Percentiles rank a stretch among this genome's conserved stretches.
phyloP scores from a whole-genome alignment of 2,888 invertebrate species.

The Ophion costatus region DNA sequence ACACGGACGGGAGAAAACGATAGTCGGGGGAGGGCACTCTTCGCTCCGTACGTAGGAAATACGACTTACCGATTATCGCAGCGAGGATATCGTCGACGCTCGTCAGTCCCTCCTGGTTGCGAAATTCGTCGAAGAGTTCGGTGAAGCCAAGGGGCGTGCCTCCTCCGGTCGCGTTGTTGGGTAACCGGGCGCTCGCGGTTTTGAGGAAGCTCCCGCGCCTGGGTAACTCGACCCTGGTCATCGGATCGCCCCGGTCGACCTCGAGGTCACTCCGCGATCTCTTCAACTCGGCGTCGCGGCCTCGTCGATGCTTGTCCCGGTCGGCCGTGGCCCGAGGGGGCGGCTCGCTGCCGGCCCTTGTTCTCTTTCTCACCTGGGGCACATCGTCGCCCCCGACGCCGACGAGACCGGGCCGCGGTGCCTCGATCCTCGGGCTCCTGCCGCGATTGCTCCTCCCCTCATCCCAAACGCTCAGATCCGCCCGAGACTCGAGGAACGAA shows the following conservation, averaged over 20 bases:
- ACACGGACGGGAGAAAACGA: background rate
- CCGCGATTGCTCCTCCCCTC: no score
- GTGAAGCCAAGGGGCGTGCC: slow-evolving; percentile 94
- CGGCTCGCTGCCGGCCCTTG: slow-evolving; percentile 81
- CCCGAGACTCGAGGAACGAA: slow-evolving; percentile 57
- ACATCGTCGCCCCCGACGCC: slow-evolving; percentile 64
- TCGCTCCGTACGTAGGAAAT: background rate
- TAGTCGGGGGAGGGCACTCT: background rate
- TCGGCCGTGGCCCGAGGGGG: slow-evolving; percentile 72
- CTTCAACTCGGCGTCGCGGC: slow-evolving; percentile 82
- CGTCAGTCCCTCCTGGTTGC: slow-evolving; percentile 94
- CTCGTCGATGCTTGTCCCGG: slow-evolving; percentile 64
- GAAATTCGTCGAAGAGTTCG: slow-evolving; percentile 94
- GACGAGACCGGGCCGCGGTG: background rate
- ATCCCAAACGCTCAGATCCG: slow-evolving; percentile 21
- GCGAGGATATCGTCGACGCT: slow-evolving; percentile 94
- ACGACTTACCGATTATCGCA: slow-evolving; percentile 88
- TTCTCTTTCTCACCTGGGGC: slow-evolving; percentile 74
- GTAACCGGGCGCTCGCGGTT: slow-evolving; percentile 91
- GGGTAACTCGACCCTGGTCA: slow-evolving; percentile 94
- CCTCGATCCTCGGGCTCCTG: no score
- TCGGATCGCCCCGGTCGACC: slow-evolving; percentile 90
- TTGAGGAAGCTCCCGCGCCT: slow-evolving; percentile 94
- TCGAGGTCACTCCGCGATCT: slow-evolving; percentile 84
- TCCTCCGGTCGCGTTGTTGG: slow-evolving; percentile 86